Base-by-base conservation (phyloP, 2,888 invertebrate species). In the Acrobasis repandana region DNA sequence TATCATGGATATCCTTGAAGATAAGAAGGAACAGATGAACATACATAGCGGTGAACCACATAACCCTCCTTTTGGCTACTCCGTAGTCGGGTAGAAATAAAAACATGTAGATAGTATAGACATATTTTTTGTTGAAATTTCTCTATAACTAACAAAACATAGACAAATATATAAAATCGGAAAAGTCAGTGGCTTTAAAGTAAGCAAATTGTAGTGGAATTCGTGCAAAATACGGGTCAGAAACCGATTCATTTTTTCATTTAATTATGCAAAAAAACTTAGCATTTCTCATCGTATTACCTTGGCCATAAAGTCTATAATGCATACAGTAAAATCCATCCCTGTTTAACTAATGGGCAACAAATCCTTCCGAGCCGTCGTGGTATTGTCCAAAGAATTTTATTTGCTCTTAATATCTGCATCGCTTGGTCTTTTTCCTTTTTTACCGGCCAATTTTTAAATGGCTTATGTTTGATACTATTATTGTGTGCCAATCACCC, bases 401-500 rank as follows among this genome's bases (percentile, higher is more conserved):
- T 90, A 89, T 89, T 90, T 90, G 82, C 83, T 86, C 80, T 76
- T 82, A 78, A 77, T 80, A 81, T 81, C 80, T 80, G 82, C 84
- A 86, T 86, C 85, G 80, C 76, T 75, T 79, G 75, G 73, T 73
- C 83, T 84, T 90, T 88, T 90, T 88, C 84, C 83, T 88, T 90
- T 90, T 88, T 85, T 80, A 85, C 79, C 82, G 83, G 82, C 85
- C 90, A 90, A 88, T 91, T 92, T 92, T 92, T 88, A 91, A 91
- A 90, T 87, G 89, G 88, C 86, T 84, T 86, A 89, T 85, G 86
- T 88, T 90, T 91, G 91, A 90, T 89, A 90, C 90, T 88, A 90
- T 91, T 92, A 92, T 92, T 92, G 92, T 92, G 88, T 92, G 91
- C 91, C 92, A 92, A 91, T 92, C 92, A 90, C 84, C 72, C 81